Base-by-base conservation (phyloP, 2,888 invertebrate genomes). In the Ennomos fuscantarius region DNA sequence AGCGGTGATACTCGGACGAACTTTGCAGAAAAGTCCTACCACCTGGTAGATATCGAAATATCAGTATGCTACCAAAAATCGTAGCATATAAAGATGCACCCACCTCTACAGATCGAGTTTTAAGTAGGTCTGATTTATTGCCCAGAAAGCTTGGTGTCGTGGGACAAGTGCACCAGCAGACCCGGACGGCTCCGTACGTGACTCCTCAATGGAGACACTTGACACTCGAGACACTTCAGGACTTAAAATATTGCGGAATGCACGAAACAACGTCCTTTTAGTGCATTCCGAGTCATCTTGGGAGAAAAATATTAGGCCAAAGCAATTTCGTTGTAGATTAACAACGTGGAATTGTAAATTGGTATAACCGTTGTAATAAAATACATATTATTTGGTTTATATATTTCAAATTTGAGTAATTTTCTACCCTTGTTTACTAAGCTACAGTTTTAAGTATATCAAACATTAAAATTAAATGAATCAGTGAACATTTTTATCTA, bases 51-150 rank as follows among this genome's bases (percentile, higher is more conserved):
- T 24, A 5, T 6, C 24, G 6, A 24, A 24, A 24, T 24, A 24
- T 24, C 24, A 6, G 24, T 24, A 24, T 24, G 24, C 24, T 10
- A 8, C 9, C 11, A 41, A 51, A 63, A 51, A 47, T 75, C 79
- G 74, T 69, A 24, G 8, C 11, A n/a, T 73, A 15, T 79, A 78
- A 81, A 74, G 57, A 10, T 12, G 11, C 24, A 8, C 12, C 40
- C 34, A 35, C 37, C 57, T 53, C 50, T 63, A 63, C 61, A 64
- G 63, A 60, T 62, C 37, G 52, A 79, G 76, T 84, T 85, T 87
- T 89, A 86, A 90, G 84, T 82, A 88, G 84, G 70, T 65, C 79
- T 87, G 89, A 91, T 91, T 91, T 91, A 90, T 87, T 76, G 74
- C 64, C 48, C 54, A 63, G 67, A 68, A 79, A 81, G 76, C 78